Evolutionary conservation across 2,797 vertebrate genomes (phyloP).

Genomic region (Ctenopoma kingsleyae): DNA sequence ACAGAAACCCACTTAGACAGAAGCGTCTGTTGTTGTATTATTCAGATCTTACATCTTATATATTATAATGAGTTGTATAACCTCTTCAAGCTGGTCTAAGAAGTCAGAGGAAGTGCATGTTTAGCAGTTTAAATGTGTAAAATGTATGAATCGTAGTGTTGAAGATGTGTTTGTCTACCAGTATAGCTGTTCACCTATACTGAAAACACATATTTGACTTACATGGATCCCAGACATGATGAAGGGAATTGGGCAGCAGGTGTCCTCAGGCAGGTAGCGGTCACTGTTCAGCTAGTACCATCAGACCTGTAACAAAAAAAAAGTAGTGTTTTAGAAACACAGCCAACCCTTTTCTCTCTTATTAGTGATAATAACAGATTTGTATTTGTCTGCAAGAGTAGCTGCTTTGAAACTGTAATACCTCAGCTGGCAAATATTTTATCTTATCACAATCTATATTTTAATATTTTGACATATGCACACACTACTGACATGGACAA

Average conservation of each 20-base stretch:
- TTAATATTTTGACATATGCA: background rate
- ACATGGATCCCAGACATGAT: slow-evolving; percentile 87
- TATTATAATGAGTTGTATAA: background rate
- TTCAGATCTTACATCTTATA: background rate
- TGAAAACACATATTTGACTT: slow-evolving; percentile 38
- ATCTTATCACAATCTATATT: background rate
- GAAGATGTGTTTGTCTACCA: background rate
- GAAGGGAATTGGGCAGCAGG: slow-evolving; percentile 75
- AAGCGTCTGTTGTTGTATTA: background rate
- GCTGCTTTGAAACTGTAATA: background rate
- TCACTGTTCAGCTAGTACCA: slow-evolving; percentile 84
- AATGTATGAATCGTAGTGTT: background rate
- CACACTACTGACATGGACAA: background rate
- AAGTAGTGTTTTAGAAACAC: slow-evolving; percentile 23
- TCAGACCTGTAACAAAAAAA: slow-evolving; percentile 79
- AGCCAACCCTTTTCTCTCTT: background rate
- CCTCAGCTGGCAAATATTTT: background rate
- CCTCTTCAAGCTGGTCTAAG: background rate
- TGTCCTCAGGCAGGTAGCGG: slow-evolving; percentile 79
- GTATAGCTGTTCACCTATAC: background rate
- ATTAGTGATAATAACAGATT: background rate
- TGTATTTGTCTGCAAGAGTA: background rate
- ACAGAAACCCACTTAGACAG: background rate
- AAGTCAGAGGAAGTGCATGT: background rate
- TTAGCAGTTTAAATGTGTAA: background rate